A percentile compares a stretch with the other conserved stretches of the same genome.
These are phyloP conservation scores for Cherax destructor DNA, from an alignment of 1,140 invertebrate species.

Conservation along the genomic window DNA sequence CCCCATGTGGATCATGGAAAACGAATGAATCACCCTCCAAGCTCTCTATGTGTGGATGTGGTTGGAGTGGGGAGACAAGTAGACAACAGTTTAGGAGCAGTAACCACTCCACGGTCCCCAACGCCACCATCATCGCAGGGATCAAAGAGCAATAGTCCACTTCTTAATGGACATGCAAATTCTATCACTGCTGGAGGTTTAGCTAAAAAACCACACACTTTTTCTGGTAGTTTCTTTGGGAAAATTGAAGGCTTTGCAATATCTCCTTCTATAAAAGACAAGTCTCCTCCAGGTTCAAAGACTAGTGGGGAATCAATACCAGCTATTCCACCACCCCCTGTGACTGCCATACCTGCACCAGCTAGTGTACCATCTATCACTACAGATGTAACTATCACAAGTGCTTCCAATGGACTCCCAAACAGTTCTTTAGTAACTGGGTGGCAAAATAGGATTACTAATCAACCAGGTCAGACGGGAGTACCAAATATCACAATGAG, in stretches of 20 bases:
- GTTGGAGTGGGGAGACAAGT: conserved; percentile 14
- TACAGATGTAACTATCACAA: not conserved
- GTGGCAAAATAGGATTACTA: not conserved
- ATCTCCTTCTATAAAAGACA: conserved; percentile 54
- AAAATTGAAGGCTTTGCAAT: conserved; percentile 67
- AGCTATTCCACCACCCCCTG: conserved; percentile 36
- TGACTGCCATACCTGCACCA: not conserved
- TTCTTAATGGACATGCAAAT: conserved; percentile 71
- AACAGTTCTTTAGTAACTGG: conserved; percentile 2
- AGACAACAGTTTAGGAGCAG: not conserved
- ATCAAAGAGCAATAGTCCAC: conserved; percentile 71
- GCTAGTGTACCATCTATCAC: conserved; percentile 5
- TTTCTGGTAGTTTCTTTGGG: conserved; percentile 50
- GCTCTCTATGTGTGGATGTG: conserved; percentile 39
- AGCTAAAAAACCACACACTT: conserved; percentile 14
- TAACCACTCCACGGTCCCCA: conserved; percentile 49
- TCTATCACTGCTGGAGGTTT: conserved; percentile 14
- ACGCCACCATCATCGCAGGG: conserved; percentile 68
- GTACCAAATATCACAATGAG: not conserved
- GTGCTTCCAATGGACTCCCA: conserved; percentile 20
- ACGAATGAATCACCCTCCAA: conserved; percentile 22
- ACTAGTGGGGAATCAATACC: not conserved
- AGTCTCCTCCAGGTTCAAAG: conserved; percentile 26
- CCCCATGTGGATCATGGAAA: conserved; percentile 38
- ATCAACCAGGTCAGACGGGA: not conserved